A percentile compares a stretch with the other conserved stretches of the same genome.
phyloP scores from a whole-genome alignment of 92 coral and sea anemone genomes.

The Phenganax subtilis region DNA sequence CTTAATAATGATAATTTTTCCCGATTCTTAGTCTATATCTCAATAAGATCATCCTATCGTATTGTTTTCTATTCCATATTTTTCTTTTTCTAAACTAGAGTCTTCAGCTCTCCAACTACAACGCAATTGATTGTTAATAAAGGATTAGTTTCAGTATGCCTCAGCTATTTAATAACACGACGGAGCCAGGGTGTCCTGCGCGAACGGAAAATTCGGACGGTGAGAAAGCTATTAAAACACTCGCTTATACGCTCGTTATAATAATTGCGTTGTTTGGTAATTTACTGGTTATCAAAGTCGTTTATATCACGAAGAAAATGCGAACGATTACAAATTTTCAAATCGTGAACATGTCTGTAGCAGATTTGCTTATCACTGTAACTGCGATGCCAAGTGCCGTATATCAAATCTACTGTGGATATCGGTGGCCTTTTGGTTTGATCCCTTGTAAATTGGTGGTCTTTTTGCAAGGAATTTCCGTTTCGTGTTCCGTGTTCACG shows the following conservation, averaged over 20 bases:
- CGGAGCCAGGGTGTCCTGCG: constrained; percentile 10
- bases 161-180: neutral
- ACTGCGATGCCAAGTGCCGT: constrained; percentile 31
- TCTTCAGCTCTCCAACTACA: too few species aligned
- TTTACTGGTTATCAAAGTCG: constrained; percentile 17
- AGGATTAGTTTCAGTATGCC: too few species aligned
- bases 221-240: constrained; percentile 26
- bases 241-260: constrained; percentile 35
- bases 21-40: too few species aligned
- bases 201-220: neutral
- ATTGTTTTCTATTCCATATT: too few species aligned
- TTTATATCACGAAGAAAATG: constrained; percentile 28
- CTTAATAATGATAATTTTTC: too few species aligned
- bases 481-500: constrained; percentile 67
- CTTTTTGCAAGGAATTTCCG: constrained; percentile 42
- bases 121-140: too few species aligned
- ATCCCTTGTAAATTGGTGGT: constrained; percentile 22
- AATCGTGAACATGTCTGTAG: constrained; percentile 35
- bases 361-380: constrained; percentile 18
- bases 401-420: constrained; percentile 16
- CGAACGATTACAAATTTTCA: constrained; percentile 34
- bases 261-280: constrained; percentile 20
- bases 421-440: constrained; percentile 38
- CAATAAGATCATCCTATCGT: too few species aligned
- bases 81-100: too few species aligned